Base-by-base conservation (phyloP, 2,888 invertebrate genomes). In the Meloe dianella region DNA sequence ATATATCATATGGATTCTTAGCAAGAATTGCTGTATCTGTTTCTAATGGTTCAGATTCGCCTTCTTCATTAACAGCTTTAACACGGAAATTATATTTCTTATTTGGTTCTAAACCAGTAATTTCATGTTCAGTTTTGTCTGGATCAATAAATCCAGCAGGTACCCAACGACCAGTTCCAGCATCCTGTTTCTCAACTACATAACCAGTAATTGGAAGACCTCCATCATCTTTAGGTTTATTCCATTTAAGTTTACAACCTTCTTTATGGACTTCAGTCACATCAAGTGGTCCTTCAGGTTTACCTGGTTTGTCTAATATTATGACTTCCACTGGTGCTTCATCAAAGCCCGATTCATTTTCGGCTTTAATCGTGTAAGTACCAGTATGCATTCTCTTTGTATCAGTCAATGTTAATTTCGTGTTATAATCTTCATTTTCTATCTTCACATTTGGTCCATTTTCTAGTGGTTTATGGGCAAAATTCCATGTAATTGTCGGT, bases 71-170 rank as follows among this genome's bases (percentile, higher is more conserved):
- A 10, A 96, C 90, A 8, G 99, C 99, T 80, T 95, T 95, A 0
- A 99, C 97, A 67, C 99, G 90, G 90, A 99, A 99, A 82, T 97
- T 94, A 85, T 99, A 99, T 68, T 96, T 94, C 83, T 96, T 95
- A 73, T 96, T 96, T 63, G 97, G 95, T 84, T 96, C 96, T 14
- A 99, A 87, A 54, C 97, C 97, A 72, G 91, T 92, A 30, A 96
- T 88, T 73, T 93, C 92, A 72, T 93, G 92, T 77, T 95, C 93
- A 0, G 92, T 89, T 78, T 91, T 91, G 60, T 92, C 92, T 0
- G 94, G 92, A 76, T 93, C 93, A 20, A 92, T 90, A 68, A 92
- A 91, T 17, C 93, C 93, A 67, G 94, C 95, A 0, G 95, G 95
- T 20, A 91, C 89, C 96, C 96, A 96, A 75, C 92, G 90, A 2